Evolutionary conservation across 2,113 vertebrate species (phyloP).

Genomic region (Lagopus leucura): DNA sequence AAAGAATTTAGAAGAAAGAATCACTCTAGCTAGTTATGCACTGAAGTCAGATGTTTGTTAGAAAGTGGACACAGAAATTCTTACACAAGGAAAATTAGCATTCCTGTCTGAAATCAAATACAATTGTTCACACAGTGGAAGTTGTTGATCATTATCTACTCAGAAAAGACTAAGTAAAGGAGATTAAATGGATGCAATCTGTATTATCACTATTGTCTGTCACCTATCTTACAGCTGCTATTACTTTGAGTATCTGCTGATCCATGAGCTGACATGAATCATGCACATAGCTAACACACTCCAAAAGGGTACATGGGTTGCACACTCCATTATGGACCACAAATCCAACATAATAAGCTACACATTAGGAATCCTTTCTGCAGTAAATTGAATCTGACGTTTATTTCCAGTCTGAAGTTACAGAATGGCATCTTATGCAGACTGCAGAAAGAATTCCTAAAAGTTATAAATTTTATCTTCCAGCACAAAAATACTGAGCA

Average conservation of each 20-base stretch:
- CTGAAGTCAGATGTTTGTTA: neutral
- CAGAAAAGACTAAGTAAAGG: neutral
- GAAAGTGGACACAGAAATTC: neutral
- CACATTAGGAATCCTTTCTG: conserved; percentile 29
- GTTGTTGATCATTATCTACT: neutral
- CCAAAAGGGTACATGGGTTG: neutral
- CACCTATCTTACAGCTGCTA: neutral
- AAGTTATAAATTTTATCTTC: conserved; percentile 42
- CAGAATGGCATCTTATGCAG: neutral
- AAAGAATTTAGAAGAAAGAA: neutral
- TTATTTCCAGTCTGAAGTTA: neutral
- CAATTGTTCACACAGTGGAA: neutral
- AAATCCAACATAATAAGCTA: neutral
- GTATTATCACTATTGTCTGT: neutral
- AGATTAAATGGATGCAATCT: neutral
- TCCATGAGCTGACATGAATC: neutral
- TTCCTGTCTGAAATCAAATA: neutral
- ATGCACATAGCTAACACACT: neutral
- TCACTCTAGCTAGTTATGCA: neutral
- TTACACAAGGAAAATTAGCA: neutral
- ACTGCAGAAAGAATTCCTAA: neutral
- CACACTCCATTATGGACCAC: neutral
- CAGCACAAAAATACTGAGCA: neutral
- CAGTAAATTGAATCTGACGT: neutral
- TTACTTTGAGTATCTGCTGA: neutral